Evolutionary conservation across 2,888 invertebrate genomes (phyloP).

Genomic region (Liodrosophila aerea): DNA sequence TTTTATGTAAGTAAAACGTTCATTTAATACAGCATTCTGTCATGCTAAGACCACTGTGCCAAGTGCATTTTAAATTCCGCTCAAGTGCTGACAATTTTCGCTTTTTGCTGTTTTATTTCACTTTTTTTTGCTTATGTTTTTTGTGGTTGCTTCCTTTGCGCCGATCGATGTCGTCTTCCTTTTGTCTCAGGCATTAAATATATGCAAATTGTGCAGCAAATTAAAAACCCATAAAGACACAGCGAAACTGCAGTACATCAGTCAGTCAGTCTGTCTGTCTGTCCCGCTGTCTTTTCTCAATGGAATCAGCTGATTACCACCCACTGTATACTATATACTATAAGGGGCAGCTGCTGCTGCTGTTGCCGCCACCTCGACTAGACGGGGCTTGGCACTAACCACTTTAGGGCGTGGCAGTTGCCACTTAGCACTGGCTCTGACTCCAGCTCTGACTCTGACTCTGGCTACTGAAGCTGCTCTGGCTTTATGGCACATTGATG

Average conservation of each 20-base stretch:
- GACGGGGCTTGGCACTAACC: conserved; percentile 55
- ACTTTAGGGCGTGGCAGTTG: conserved; percentile 44
- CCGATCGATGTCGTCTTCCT: conserved; percentile 52
- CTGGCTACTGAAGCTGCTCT: not conserved
- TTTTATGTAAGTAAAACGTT: not conserved
- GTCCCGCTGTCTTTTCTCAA: conserved; percentile 8
- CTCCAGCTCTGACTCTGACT: conserved; percentile 13
- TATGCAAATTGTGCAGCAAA: conserved; percentile 61
- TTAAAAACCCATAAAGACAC: conserved; percentile 50
- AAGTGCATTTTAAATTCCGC: conserved; percentile 74
- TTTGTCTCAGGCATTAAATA: conserved; percentile 47
- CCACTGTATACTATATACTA: conserved; percentile 39
- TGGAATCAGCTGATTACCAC: conserved; percentile 51
- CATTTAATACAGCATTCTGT: not conserved
- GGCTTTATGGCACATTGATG: conserved; percentile 70
- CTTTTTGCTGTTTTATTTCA: conserved; percentile 29
- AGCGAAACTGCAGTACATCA: conserved; percentile 43
- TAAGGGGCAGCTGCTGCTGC: not conserved
- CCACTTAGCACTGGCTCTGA: conserved; percentile 33
- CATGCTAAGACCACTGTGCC: conserved; percentile 27
- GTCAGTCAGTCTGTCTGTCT: conserved; percentile 19
- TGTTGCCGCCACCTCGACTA: conserved; percentile 60
- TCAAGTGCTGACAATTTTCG: conserved; percentile 76
- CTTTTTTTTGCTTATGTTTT: conserved; percentile 3
- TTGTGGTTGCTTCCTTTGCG: conserved; percentile 62